These are phyloP conservation scores for Stratiomys singularior DNA, from an alignment of 2,888 invertebrate genomes.

Conservation along the genomic window DNA sequence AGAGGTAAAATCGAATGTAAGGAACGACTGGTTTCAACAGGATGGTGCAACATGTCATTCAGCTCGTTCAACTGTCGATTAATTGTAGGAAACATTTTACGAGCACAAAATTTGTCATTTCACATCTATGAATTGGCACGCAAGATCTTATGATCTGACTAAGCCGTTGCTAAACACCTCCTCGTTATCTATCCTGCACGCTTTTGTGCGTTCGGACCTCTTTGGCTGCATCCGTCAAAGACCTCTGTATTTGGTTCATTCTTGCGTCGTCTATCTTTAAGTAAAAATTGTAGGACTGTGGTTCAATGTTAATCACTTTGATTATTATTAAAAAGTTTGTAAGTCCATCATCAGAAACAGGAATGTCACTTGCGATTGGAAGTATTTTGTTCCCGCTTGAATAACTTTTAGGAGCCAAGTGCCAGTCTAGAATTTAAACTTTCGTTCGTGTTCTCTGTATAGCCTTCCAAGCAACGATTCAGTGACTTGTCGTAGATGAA, in stretches of 20 bases:
- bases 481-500: constrained; percentile 56
- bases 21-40: no score
- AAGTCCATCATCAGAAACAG: neutral
- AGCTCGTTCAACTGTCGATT: no score
- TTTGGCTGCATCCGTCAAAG: no score
- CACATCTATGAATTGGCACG: no score
- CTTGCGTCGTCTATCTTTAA: neutral
- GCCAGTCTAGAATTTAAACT: constrained; percentile 3
- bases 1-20: no score
- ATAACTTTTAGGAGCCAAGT: constrained; percentile 11
- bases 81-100: no score
- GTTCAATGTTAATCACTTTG: constrained; percentile 7
- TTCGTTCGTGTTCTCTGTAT: constrained; percentile 51
- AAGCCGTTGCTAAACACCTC: no score
- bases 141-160: no score
- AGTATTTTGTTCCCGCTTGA: neutral
- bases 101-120: no score
- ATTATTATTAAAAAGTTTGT: constrained; percentile 44
- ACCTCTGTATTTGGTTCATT: neutral
- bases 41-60: no score
- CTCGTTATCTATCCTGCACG: no score
- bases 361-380: neutral
- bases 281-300: neutral
- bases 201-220: no score
- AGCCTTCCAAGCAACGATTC: constrained; percentile 57